Percentiles rank a stretch among this genome's conserved stretches.
These are phyloP conservation scores for Drosophila gunungcola DNA, from an alignment of 1,140 invertebrate species.

Conservation along the genomic window DNA sequence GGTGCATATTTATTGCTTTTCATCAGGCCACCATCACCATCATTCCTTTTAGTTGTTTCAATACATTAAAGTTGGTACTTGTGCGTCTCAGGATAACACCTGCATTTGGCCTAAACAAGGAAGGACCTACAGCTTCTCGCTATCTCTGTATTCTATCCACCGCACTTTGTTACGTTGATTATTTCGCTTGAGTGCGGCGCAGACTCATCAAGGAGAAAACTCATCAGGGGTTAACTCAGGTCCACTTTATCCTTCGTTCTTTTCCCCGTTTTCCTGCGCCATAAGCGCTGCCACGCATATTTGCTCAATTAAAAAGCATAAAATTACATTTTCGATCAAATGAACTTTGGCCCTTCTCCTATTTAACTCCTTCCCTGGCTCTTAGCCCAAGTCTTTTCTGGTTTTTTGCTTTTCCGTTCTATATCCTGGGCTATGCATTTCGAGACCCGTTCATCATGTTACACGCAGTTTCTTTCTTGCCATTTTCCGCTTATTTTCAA, in stretches of 20 bases:
- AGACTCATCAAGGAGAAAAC: constrained; percentile 69
- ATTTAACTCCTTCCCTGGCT: constrained; percentile 1
- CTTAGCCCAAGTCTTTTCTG: neutral
- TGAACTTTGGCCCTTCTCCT: constrained; percentile 52
- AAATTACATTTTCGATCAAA: constrained; percentile 82
- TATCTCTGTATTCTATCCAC: constrained; percentile 12
- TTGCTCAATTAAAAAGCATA: constrained; percentile 83
- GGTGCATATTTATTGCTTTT: constrained; percentile 83
- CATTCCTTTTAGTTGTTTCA: constrained; percentile 57
- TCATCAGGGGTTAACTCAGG: constrained; percentile 33
- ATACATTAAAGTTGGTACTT: constrained; percentile 53
- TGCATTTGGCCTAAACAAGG: constrained; percentile 23
- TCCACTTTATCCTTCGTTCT: constrained; percentile 34
- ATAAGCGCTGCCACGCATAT: constrained; percentile 76
- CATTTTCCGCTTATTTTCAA: constrained; percentile 1
- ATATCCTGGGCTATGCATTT: constrained; percentile 12
- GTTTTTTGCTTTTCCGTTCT: neutral
- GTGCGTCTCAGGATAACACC: constrained; percentile 26
- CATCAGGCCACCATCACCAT: constrained; percentile 43
- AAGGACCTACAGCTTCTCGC: constrained; percentile 1
- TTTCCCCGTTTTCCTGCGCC: constrained; percentile 34
- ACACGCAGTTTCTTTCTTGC: neutral
- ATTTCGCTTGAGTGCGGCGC: constrained; percentile 75
- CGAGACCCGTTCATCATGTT: constrained; percentile 9
- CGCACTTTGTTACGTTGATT: constrained; percentile 61